Percentiles rank a stretch among this genome's conserved stretches.
phyloP scores from a whole-genome alignment of 2,797 vertebrate species.

The Lithobates pipiens region DNA sequence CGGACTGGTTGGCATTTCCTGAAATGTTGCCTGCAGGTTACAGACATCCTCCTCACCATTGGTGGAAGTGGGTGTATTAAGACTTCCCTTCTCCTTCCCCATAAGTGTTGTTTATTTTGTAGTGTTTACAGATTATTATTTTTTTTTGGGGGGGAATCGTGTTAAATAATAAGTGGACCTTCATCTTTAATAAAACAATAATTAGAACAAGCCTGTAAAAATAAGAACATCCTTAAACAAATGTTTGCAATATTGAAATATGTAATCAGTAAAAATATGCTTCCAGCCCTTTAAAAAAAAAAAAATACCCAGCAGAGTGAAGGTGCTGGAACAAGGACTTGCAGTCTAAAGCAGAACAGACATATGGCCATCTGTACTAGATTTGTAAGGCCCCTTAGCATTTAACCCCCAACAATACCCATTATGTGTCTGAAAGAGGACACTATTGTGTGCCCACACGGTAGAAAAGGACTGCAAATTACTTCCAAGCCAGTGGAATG shows the following conservation, averaged over 20 bases:
- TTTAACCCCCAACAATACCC: conserved; percentile 27
- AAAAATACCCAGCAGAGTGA: background rate
- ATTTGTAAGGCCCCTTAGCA: background rate
- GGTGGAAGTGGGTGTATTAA: too few relatives aligned
- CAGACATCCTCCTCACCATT: too few relatives aligned
- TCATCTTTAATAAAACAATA: too few relatives aligned
- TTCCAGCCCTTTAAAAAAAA: background rate
- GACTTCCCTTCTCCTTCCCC: too few relatives aligned
- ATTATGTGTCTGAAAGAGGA: conserved; percentile 31
- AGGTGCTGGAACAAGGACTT: background rate
- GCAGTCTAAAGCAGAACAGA: background rate
- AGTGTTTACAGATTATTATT: too few relatives aligned
- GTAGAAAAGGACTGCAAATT: conserved; percentile 23
- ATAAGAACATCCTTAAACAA: too few relatives aligned
- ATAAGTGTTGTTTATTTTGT: too few relatives aligned
- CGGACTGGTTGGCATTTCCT: too few relatives aligned
- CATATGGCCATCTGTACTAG: background rate
- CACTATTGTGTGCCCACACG: background rate
- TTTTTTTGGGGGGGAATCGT: too few relatives aligned
- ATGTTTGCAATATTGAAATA: background rate
- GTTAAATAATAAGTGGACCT: too few relatives aligned
- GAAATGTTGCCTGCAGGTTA: too few relatives aligned
- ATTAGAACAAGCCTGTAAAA: too few relatives aligned
- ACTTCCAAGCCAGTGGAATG: background rate
- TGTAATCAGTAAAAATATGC: background rate